Base-by-base conservation (phyloP, 2,888 invertebrate species). In the Actias luna region DNA sequence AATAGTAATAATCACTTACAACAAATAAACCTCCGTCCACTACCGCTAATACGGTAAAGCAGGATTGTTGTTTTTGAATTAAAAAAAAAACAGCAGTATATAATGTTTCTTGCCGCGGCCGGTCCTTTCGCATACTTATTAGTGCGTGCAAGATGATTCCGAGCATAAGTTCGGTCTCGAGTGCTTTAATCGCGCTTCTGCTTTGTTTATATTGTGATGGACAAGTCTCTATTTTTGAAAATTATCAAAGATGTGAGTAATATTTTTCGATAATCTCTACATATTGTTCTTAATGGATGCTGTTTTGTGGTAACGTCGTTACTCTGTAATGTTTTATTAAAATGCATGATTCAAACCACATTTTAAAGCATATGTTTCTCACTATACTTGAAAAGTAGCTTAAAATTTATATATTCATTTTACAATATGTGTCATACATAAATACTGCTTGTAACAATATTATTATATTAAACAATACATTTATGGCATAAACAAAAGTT, bases 111-210 rank as follows among this genome's bases (percentile, higher is more conserved):
- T 29, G 55, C 16, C 29, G 5, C 29, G 55, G 29, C 29, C 55
- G 29, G 55, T n/a, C 29, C 27, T 29, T 55, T 55, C 55, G 10
- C 29, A 29, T 16, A n/a, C 27, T 55, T 52, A 52, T 52, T 52
- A 27, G 52, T 52, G 1, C 52, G 14, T 55, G 29, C 55, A 55
- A 16, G 29, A 55, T 55, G 55, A 2, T 29, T 16, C 55, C 29
- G 14, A 55, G 55, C 29, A 29, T 29, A 55, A 27, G 55, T 55
- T 55, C 29, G 55, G 12, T 55, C 18, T 55, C 18, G 16, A 29
- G 55, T 55, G 55, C 64, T 61, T 58, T 65, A 61, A 66, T 63
- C 58, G 58, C 29, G 29, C 18, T 55, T 5, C n/a, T 55, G 8
- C 8, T 29, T 29, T 29, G 27, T 55, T 16, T 55, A 29, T n/a